These are phyloP conservation scores for Steinernema khuongi DNA, from an alignment of 1,140 invertebrate species.

Conservation along the genomic window DNA sequence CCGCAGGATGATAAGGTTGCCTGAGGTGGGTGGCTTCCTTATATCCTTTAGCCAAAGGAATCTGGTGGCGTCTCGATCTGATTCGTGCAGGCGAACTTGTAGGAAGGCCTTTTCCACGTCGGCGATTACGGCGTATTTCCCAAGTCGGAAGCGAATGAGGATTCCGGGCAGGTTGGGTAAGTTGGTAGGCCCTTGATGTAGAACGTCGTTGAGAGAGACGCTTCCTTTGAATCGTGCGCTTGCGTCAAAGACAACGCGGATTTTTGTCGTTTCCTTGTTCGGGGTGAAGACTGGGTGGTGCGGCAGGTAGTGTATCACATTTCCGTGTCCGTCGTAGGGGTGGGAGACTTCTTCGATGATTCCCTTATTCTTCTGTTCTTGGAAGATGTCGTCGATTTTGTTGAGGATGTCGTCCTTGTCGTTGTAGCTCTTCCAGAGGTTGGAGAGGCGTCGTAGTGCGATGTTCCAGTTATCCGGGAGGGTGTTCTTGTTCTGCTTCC, in stretches of 20 bases:
- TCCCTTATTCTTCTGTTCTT: constrained; percentile 19
- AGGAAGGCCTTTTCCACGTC: constrained; percentile 39
- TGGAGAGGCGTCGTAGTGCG: constrained; percentile 7
- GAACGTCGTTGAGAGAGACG: constrained; percentile 54
- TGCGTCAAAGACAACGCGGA: constrained; percentile 59
- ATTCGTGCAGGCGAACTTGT: constrained; percentile 22
- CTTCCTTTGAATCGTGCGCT: constrained; percentile 44
- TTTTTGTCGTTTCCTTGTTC: constrained; percentile 50
- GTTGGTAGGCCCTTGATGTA: constrained; percentile 32
- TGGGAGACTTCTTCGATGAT: constrained; percentile 27
- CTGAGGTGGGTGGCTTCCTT: not conserved
- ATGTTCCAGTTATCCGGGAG: constrained; percentile 16
- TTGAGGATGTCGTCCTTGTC: constrained; percentile 5
- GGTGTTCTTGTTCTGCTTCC: not conserved
- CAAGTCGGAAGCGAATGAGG: constrained; percentile 20
- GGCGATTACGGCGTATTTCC: constrained; percentile 23
- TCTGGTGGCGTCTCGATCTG: constrained; percentile 28
- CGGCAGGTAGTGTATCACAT: constrained; percentile 58
- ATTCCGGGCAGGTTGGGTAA: constrained; percentile 20
- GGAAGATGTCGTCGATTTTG: constrained; percentile 22
- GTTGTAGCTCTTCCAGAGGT: constrained; percentile 23
- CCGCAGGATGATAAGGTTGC: constrained; percentile 17
- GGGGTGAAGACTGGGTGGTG: constrained; percentile 59
- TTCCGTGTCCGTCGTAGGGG: constrained; percentile 1
- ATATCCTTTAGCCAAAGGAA: constrained; percentile 36